Base-by-base conservation (phyloP, 2,113 vertebrate genomes). In the Marmota flaviventris region DNA sequence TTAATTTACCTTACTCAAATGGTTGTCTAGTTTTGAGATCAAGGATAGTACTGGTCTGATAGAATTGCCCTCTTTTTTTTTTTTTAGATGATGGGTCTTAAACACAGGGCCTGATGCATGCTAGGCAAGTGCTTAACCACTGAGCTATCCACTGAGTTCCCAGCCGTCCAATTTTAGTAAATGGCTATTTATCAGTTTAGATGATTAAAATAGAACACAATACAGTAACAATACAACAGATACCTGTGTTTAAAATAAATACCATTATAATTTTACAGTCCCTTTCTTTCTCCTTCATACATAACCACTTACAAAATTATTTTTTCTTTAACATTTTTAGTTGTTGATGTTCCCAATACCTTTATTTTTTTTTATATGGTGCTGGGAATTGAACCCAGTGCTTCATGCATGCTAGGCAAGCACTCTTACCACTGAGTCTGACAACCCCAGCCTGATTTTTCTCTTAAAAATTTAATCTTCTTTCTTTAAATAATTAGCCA, bases 1-100 rank as follows among this genome's bases (percentile, higher is more conserved):
- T 96, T 78, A 88, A 42, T 61, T 81, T 92, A 37, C 34, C 34
- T 92, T 89, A 94, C 9, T 72, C 18, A 37, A 27, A n/a, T 89
- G 63, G 27, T 51, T 77, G 4, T 86, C 45, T 93, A 12, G 72
- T 91, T 90, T 96, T 95, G 53, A 25, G 72, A 78, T 39, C 13
- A 39, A 25, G 20, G 29, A 61, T 84, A 81, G 25, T 69, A 56
- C 42, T 83, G 24, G 17, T 24, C 67, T 87, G 18, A 13, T 42
- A 51, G 48, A 51, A 51, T 11, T 11, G 48, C 48, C 11, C 2
- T 13, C 6, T 72, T 37, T 70, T 53, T 65, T 27, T 29, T 29
- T 65, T 65, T 65, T 27, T 4, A 25, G 63, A 27, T 65, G 20
- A 25, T 65, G 25, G 25, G 58, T 22, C 20, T 61, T 18, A 58